A percentile compares a stretch with the other conserved stretches of the same genome.
phyloP scores from a whole-genome alignment of 2,888 invertebrate genomes.

The Microplitis deprimator region DNA sequence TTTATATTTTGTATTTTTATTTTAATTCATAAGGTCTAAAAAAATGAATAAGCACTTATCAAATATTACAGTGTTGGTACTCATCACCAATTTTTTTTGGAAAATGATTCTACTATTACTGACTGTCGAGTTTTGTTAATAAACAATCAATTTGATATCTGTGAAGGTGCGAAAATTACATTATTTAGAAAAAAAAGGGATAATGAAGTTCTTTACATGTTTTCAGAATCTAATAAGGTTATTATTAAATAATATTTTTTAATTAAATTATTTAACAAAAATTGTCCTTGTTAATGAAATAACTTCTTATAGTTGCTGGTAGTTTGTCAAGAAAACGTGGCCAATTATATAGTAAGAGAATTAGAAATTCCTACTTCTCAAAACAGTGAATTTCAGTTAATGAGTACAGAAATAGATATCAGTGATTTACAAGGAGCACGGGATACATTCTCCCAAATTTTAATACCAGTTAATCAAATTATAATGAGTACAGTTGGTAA shows the following conservation, averaged over 20 bases:
- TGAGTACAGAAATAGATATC: no score
- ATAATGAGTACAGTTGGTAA: not conserved
- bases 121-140: not conserved
- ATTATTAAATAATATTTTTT: not conserved
- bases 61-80: not conserved
- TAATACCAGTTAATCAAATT: not conserved
- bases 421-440: not conserved
- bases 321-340: no score
- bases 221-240: not conserved
- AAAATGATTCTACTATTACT: not conserved
- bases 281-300: not conserved
- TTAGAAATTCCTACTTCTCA: no score
- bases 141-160: not conserved
- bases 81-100: not conserved
- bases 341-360: no score
- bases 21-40: not conserved
- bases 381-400: no score
- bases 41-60: not conserved
- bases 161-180: not conserved
- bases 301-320: not conserved
- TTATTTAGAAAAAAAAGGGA: not conserved
- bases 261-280: not conserved
- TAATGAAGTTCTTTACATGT: not conserved
- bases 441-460: not conserved
- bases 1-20: not conserved